Base-by-base conservation (phyloP, 2,797 vertebrate species). In the Tragelaphus eurycerus region DNA sequence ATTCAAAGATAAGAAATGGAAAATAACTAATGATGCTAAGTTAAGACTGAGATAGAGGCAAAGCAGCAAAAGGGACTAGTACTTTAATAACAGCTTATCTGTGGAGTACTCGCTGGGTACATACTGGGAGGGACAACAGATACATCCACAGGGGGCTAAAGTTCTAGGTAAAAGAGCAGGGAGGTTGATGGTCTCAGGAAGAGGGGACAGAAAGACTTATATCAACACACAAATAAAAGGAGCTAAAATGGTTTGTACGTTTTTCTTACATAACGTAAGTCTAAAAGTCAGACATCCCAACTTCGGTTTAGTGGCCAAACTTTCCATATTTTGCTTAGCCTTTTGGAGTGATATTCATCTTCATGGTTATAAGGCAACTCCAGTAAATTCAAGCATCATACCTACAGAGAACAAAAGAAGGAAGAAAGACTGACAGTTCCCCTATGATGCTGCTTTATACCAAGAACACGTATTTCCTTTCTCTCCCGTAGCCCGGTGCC, bases 401-500 rank as follows among this genome's bases (percentile, higher is more conserved):
- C 50, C 21, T 10, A 48, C 29, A 86, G 46, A 81, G 54, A 31
- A n/a, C 4, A 86, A 50, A 97, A 81, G 23, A 52, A 50, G 29
- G 1, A 67, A 62, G 5, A 17, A 3, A 43, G 15, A 8, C 6
- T 23, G 76, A 21, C 3, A 2, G 3, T 62, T 67, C 29, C 60
- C 78, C 59, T 27, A 31, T 38, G 1, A 1, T 60, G 3, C 19
- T 50, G 21, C 11, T 89, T 60, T 67, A 87, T 95, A 31, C n/a
- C 50, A 84, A 74, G 17, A 90, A 71, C 87, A 94, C 13, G 8
- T 38, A 11, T 48, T 90, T 50, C n/a, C 7, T 48, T 90, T 52
- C 11, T 48, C 85, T 7, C 1, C 1, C 2, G 31, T 27, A 83
- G 31, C 19, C 17, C 15, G 1, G 5, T 31, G 1, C 14, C 6